Percentiles rank a stretch among this genome's conserved stretches.
Evolutionary conservation across 2,888 invertebrate species (phyloP).

Genomic region (Cheilosia urbana): DNA sequence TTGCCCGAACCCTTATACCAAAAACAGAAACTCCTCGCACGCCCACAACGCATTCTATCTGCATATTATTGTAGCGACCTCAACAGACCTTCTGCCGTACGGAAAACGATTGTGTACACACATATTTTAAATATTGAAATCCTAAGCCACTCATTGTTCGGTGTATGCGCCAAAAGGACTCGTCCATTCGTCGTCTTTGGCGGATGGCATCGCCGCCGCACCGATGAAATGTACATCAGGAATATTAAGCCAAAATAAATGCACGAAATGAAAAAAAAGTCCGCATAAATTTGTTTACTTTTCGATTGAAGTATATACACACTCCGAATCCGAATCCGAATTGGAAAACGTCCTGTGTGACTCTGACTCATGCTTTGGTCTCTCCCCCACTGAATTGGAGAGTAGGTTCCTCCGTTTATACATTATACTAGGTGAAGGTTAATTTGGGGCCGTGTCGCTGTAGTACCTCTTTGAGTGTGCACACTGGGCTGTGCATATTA

Average conservation of each 20-base stretch:
- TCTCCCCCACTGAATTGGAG: neutral
- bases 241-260: slow-evolving; percentile 39
- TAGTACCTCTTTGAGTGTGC: slow-evolving; percentile 19
- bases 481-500: slow-evolving; percentile 47
- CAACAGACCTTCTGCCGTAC: slow-evolving; percentile 17
- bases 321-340: slow-evolving; percentile 10
- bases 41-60: neutral
- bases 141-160: slow-evolving; percentile 20
- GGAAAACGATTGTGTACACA: neutral
- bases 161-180: slow-evolving; percentile 1
- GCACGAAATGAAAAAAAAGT: slow-evolving; percentile 14
- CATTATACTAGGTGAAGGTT: slow-evolving; percentile 67
- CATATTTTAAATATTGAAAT: slow-evolving; percentile 49
- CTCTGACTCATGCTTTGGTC: slow-evolving; percentile 45
- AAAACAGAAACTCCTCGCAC: neutral
- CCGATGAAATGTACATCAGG: slow-evolving; percentile 45
- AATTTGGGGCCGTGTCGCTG: slow-evolving; percentile 40
- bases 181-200: neutral
- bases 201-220: neutral
- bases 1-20: slow-evolving; percentile 27
- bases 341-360: slow-evolving; percentile 6
- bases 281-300: slow-evolving; percentile 53
- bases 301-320: slow-evolving; percentile 45
- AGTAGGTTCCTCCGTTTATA: slow-evolving; percentile 38
- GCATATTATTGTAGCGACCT: neutral